Conservation (phyloP, 35 echinoderm and acorn worm genomes). For the Ptychodera flava region DNA sequence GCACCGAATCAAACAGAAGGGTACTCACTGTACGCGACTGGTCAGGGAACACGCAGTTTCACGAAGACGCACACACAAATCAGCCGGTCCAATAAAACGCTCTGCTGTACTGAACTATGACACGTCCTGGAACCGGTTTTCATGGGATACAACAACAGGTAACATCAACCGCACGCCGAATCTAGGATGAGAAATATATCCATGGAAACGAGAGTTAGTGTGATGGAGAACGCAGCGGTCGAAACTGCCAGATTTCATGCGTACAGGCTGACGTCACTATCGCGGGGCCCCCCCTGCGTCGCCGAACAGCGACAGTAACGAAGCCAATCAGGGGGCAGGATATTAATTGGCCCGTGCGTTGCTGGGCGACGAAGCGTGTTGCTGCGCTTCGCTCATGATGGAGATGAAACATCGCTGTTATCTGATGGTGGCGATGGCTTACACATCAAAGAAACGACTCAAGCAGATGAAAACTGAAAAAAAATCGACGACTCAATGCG, state of each 20-base stretch:
- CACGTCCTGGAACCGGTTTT: too few relatives aligned
- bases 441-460: too few relatives aligned
- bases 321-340: neutral
- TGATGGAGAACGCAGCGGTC: neutral
- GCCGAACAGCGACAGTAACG: neutral
- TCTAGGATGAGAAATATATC: neutral
- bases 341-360: neutral
- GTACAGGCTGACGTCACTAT: neutral
- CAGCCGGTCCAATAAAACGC: neutral
- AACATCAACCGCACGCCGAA: neutral
- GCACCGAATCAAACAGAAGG: neutral
- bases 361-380: neutral
- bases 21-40: neutral
- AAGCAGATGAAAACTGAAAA: too few relatives aligned
- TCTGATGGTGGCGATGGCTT: too few relatives aligned
- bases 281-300: neutral
- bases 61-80: too few relatives aligned
- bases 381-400: too few relatives aligned
- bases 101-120: neutral
- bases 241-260: neutral
- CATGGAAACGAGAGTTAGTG: neutral
- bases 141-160: neutral
- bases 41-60: too few relatives aligned
- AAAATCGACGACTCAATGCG: too few relatives aligned
- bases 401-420: too few relatives aligned